Base-by-base conservation (phyloP, 2,888 invertebrate genomes). In the Chelonus formosanus region DNA sequence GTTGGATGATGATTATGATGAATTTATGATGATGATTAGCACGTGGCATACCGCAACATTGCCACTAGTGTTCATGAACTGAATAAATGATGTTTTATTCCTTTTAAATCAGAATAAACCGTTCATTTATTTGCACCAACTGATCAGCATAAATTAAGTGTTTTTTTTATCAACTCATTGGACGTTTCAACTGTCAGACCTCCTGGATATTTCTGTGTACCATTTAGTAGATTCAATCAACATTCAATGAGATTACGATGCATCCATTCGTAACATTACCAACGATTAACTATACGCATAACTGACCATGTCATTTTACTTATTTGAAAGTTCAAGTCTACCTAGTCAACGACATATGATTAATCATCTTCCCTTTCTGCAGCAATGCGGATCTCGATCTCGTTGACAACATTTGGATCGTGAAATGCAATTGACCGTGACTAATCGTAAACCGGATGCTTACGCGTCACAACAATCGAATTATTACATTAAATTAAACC, bases 11-110 rank as follows among this genome's bases (percentile, higher is more conserved):
- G 76, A 75, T 76, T 74, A 75, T 77, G 76, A 77, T 78, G 73
- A 77, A 78, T 78, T 78, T 76, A 78, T 75, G 77, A 75, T 72
- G 75, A 75, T 75, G 76, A 78, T 78, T 78, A 78, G 75, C 76
- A 71, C 70, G 69, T 69, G 68, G 71, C 73, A 70, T 75, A 71
- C 76, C 75, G 71, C 73, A 73, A 73, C 71, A 74, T 76, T 73
- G 76, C 78, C 78, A 78, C 78, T 61, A 75, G 78, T 78, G 75
- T 77, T 77, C 69, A 52, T 47, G 20, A 36, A 45, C 48, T 48
- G 59, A 43, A 57, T 57, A 48, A 34, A 47, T 34, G 5, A 47
- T 32, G 45, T 43, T 54, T 48, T 54, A 47, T 43, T 31, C 7
- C n/a, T 62, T 62, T 62, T 53, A 7, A 31, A 44, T 31, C 35